A percentile compares a stretch with the other conserved stretches of the same genome.
Conservation (phyloP, 2,888 invertebrate species). For the Pristionchus fissidentatus region DNA sequence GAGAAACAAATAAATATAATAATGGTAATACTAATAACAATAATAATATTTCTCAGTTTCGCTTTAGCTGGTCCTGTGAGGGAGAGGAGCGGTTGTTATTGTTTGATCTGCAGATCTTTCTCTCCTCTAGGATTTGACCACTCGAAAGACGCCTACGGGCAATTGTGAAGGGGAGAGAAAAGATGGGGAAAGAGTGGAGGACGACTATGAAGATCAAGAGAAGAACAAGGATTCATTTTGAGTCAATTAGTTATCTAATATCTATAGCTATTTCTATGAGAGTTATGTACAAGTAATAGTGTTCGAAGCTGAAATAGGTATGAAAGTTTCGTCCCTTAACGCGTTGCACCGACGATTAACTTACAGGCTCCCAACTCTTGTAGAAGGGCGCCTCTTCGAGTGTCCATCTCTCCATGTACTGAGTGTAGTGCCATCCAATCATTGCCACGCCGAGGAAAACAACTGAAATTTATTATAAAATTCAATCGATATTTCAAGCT, state of each 20-base stretch:
- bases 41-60: not conserved
- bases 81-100: not conserved
- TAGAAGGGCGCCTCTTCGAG: conserved; percentile 92
- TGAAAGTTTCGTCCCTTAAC: too few relatives aligned
- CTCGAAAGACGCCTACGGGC: conserved; percentile 16
- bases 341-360: conserved; percentile 18
- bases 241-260: too few relatives aligned
- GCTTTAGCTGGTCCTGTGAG: too few relatives aligned
- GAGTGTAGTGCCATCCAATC: conserved; percentile 83
- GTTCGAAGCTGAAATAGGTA: too few relatives aligned
- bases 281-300: too few relatives aligned
- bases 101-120: conserved; percentile 27
- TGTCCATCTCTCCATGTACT: conserved; percentile 94
- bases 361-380: conserved; percentile 85
- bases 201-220: too few relatives aligned
- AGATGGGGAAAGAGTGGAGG: not conserved
- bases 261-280: too few relatives aligned
- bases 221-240: too few relatives aligned
- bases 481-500: not conserved
- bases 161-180: not conserved
- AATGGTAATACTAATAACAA: too few relatives aligned
- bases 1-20: too few relatives aligned
- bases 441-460: conserved; percentile 87
- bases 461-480: conserved; percentile 48
- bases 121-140: not conserved